Evolutionary conservation across 2,113 vertebrate species (phyloP).

Genomic region (Apaloderma vittatum): DNA sequence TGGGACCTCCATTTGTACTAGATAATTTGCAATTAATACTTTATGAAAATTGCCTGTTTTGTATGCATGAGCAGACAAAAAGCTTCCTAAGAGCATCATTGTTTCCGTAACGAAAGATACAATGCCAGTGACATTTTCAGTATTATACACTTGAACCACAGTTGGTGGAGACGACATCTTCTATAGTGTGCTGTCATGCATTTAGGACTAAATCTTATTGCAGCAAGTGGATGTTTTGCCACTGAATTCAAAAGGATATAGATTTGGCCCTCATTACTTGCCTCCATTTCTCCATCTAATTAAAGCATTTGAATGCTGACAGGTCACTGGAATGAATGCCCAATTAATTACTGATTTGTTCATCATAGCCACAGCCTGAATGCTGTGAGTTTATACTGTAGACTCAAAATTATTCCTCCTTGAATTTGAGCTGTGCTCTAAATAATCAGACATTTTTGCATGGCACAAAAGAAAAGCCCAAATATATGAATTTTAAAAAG

Average conservation of each 20-base stretch:
- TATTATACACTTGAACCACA: slow-evolving; percentile 64
- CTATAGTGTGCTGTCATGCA: slow-evolving; percentile 60
- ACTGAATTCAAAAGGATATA: slow-evolving; percentile 63
- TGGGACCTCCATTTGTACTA: slow-evolving; percentile 3
- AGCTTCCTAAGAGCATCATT: slow-evolving; percentile 50
- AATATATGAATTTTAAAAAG: slow-evolving; percentile 36
- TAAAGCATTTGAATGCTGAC: slow-evolving; percentile 82
- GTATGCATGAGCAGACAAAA: slow-evolving; percentile 37
- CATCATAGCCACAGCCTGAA: slow-evolving; percentile 71
- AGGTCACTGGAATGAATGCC: slow-evolving; percentile 79
- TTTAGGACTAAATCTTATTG: slow-evolving; percentile 70
- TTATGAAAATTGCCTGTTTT: slow-evolving; percentile 48
- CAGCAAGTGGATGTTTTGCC: slow-evolving; percentile 65
- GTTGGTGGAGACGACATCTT: slow-evolving; percentile 60
- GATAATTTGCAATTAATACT: slow-evolving; percentile 56
- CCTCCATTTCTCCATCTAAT: slow-evolving; percentile 75
- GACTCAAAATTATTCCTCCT: slow-evolving; percentile 61
- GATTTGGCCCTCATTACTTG: slow-evolving; percentile 71
- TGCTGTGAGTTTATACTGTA: slow-evolving; percentile 47
- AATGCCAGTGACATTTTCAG: slow-evolving; percentile 46
- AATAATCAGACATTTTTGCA: slow-evolving; percentile 44
- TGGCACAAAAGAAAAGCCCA: slow-evolving; percentile 32
- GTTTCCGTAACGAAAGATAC: slow-evolving; percentile 66
- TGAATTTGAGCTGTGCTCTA: slow-evolving; percentile 40
- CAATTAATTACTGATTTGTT: slow-evolving; percentile 83